These are phyloP conservation scores for Eriocheir sinensis DNA, from an alignment of 1,140 invertebrate genomes.

Conservation along the genomic window DNA sequence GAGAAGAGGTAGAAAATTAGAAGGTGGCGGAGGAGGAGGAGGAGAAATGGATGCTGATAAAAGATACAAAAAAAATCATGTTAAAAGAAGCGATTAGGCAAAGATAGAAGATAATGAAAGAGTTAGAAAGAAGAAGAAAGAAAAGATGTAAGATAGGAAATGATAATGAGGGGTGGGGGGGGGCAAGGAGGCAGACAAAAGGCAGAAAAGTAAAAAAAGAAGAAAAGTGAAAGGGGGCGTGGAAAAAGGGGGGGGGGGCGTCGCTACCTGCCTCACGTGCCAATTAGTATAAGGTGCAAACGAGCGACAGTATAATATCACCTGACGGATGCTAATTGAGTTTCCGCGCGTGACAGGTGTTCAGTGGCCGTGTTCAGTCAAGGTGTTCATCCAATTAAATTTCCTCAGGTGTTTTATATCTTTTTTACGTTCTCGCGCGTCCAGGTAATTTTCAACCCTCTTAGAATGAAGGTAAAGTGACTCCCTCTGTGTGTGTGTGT, in stretches of 20 bases:
- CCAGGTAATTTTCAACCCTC: not conserved
- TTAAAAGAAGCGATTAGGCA: too few species aligned
- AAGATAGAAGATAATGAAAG: too few species aligned
- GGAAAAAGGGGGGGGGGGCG: not conserved
- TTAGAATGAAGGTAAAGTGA: not conserved
- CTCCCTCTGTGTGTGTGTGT: not conserved
- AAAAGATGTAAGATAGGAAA: too few species aligned
- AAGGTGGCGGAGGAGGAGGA: not conserved
- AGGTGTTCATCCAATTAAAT: not conserved
- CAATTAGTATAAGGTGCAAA: constrained; percentile 6
- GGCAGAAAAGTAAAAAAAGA: too few species aligned
- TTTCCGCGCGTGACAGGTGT: constrained; percentile 7
- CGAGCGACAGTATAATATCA: not conserved
- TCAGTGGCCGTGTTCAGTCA: not conserved
- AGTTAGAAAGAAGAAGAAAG: too few species aligned
- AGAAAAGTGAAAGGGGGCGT: too few species aligned
- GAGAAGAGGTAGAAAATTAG: too few species aligned
- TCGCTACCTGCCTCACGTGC: not conserved
- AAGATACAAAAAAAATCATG: too few species aligned
- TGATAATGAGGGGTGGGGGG: too few species aligned
- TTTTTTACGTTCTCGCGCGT: not conserved
- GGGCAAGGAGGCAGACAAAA: not conserved
- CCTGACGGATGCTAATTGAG: not conserved
- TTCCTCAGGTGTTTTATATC: not conserved
- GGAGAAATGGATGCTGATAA: not conserved